These are phyloP conservation scores for Drosophila siamana DNA, from an alignment of 2,888 invertebrate genomes.

Conservation along the genomic window DNA sequence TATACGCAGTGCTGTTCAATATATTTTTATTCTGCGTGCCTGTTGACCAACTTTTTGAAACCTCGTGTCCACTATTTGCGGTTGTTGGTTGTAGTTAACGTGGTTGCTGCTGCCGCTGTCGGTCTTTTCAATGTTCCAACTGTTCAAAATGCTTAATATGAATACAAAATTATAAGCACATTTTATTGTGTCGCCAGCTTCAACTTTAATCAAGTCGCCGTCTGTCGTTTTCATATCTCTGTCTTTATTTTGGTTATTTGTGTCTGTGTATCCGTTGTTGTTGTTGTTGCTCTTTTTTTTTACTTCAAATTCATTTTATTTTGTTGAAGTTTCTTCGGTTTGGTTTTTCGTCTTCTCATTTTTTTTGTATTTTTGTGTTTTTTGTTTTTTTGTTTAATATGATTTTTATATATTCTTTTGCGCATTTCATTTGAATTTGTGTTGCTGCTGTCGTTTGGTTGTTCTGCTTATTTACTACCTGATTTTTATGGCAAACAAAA, in stretches of 20 bases:
- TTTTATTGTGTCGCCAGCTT: slow-evolving; percentile 69
- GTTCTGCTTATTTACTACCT: slow-evolving; percentile 60
- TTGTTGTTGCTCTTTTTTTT: no score
- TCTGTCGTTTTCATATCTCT: slow-evolving; percentile 31
- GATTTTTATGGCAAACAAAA: slow-evolving; percentile 63
- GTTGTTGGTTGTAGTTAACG: slow-evolving; percentile 9
- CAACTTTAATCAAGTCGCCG: slow-evolving; percentile 63
- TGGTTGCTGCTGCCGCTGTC: slow-evolving; percentile 16
- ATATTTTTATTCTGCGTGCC: slow-evolving; percentile 21
- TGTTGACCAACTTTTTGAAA: slow-evolving; percentile 49
- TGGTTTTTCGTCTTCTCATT: background rate
- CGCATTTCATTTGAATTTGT: slow-evolving; percentile 65
- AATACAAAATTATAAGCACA: slow-evolving; percentile 59
- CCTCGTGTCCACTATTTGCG: slow-evolving; percentile 42
- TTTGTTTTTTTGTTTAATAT: slow-evolving; percentile 38
- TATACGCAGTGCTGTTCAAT: slow-evolving; percentile 9
- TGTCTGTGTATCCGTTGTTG: no score
- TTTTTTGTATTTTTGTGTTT: background rate
- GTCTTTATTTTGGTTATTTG: slow-evolving; percentile 3
- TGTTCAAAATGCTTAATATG: slow-evolving; percentile 60
- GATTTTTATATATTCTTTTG: slow-evolving; percentile 66
- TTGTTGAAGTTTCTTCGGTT: slow-evolving; percentile 6
- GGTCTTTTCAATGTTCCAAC: slow-evolving; percentile 41
- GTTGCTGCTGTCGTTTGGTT: slow-evolving; percentile 28
- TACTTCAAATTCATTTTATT: slow-evolving; percentile 4